These are phyloP conservation scores for Ataeniobius toweri DNA, from an alignment of 2,797 vertebrate genomes.

Conservation along the genomic window DNA sequence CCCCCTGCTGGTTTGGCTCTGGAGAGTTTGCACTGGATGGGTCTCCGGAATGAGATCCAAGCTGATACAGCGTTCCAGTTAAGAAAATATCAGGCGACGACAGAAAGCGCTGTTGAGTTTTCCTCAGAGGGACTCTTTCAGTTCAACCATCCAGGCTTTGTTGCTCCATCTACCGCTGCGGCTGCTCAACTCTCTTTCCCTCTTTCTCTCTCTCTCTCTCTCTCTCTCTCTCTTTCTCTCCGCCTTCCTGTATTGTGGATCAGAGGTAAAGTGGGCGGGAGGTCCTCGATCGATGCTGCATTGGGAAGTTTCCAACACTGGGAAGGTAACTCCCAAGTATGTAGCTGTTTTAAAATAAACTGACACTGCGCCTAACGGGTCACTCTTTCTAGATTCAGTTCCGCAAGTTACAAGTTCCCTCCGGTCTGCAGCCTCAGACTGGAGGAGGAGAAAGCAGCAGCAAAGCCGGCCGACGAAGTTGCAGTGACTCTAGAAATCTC, in stretches of 20 bases:
- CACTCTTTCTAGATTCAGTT: conserved; percentile 35
- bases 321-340: conserved; percentile 43
- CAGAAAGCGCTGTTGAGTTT: conserved; percentile 17
- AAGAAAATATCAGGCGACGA: neutral
- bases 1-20: conserved; percentile 1
- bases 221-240: conserved; percentile 21
- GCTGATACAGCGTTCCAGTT: conserved; percentile 28
- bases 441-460: conserved; percentile 11
- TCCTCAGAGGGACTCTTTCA: conserved; percentile 42
- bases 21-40: conserved; percentile 50
- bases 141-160: conserved; percentile 64
- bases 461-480: conserved; percentile 51
- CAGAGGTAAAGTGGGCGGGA: conserved; percentile 70
- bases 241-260: conserved; percentile 55
- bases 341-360: conserved; percentile 14
- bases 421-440: conserved; percentile 23
- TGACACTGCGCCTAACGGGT: conserved; percentile 37
- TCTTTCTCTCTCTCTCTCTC: conserved; percentile 19
- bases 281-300: conserved; percentile 71
- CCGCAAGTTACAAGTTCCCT: conserved; percentile 40
- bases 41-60: conserved; percentile 47
- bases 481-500: conserved; percentile 38
- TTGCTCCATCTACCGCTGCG: conserved; percentile 71
- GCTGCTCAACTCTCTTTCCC: conserved; percentile 53
- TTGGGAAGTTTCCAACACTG: conserved; percentile 73